Evolutionary conservation across 2,797 vertebrate species (phyloP), one percentile per base, ranked within the genome.

Genomic region (Pantherophis vulpinus): DNA sequence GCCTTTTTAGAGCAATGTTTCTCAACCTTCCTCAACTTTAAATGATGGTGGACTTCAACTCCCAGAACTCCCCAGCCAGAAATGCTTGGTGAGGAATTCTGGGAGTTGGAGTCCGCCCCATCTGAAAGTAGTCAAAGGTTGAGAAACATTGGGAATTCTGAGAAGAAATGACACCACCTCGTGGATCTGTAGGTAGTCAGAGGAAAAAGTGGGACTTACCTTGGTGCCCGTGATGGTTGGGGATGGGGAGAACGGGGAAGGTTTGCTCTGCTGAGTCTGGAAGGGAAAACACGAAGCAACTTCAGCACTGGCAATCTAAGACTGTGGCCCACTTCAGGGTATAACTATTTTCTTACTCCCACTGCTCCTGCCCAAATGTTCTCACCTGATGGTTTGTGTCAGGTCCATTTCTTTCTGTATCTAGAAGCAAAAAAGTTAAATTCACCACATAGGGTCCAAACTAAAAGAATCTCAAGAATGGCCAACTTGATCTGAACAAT

Each of bases 331-430:
- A 3, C 23, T 13, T 70, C 58, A 37, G 47, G 47, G 59, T 54
- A 25, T 20, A 58, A 90, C 12, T 9, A 16, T 74, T 29, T 91
- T 42, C 63, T 51, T 87, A 83, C 9, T 18, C 32, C 51, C 27
- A 27, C 79, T 5, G 18, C 29, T 42, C 10, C 55, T 13, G 27
- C 23, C 66, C 55, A 87, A 5, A 16, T 12, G 32, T 89, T 93
- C 94, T 94, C 97, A 99, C 99, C 98, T 99, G 98, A 97, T 99
- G 98, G 98, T 98, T 98, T 95, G 98, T 97, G 97, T 99, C 98
- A 93, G 98, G 98, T 97, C 98, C 98, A 97, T 99, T 99, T 97
- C 98, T 98, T 96, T 99, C 98, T 89, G 98, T 98, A 96, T 99
- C 98, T 99, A 96, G 3, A 97, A 98, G 90, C 95, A 97, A 91